Percentiles rank a stretch among this genome's conserved stretches.
Evolutionary conservation across 1,140 invertebrate species (phyloP).

Genomic region (Magallana ariakensis): DNA sequence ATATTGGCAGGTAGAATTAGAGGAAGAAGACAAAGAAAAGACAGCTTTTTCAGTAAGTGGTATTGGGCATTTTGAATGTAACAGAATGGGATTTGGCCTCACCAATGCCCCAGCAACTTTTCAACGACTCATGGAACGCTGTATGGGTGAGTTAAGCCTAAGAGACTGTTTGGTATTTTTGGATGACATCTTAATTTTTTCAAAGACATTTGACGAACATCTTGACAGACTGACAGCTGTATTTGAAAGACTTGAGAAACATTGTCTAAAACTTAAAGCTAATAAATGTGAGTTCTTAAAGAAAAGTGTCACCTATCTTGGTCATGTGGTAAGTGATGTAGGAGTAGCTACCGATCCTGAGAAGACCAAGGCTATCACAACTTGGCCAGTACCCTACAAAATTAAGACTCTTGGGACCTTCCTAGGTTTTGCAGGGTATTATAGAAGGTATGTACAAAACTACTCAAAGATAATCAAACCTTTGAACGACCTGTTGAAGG

Average conservation of each 20-base stretch:
- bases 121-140: slow-evolving; percentile 42
- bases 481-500: slow-evolving; percentile 56
- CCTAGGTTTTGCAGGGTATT: slow-evolving; percentile 66
- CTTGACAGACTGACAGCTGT: slow-evolving; percentile 63
- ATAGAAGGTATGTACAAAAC: slow-evolving; percentile 65
- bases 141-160: slow-evolving; percentile 42
- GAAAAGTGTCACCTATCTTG: slow-evolving; percentile 57
- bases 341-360: slow-evolving; percentile 63
- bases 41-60: slow-evolving; percentile 41
- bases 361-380: slow-evolving; percentile 66
- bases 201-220: slow-evolving; percentile 60
- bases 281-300: slow-evolving; percentile 58
- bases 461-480: slow-evolving; percentile 63
- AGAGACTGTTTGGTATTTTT: slow-evolving; percentile 63
- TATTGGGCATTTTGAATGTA: slow-evolving; percentile 43
- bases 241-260: slow-evolving; percentile 60
- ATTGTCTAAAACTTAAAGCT: slow-evolving; percentile 58
- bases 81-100: slow-evolving; percentile 45
- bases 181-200: slow-evolving; percentile 70
- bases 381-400: slow-evolving; percentile 63
- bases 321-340: slow-evolving; percentile 63
- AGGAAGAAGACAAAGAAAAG: slow-evolving; percentile 35
- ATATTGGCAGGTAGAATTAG: slow-evolving; percentile 46
- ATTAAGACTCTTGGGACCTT: slow-evolving; percentile 53
- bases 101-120: slow-evolving; percentile 49